Evolutionary conservation across 2,888 invertebrate genomes (phyloP).

Genomic region (Perdita meconis): DNA sequence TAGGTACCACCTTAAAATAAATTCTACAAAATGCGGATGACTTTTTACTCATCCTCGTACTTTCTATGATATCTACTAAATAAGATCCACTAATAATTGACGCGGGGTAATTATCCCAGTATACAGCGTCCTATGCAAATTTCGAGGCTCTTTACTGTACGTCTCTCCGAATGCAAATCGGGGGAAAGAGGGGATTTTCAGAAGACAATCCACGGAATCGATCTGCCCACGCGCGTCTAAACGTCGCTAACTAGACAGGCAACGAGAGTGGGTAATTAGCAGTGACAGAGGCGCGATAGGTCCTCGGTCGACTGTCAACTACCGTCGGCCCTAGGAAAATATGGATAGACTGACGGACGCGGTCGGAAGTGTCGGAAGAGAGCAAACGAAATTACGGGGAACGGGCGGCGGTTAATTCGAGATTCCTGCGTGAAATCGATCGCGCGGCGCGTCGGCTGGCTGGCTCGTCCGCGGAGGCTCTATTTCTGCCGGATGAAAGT

Average conservation of each 20-base stretch:
- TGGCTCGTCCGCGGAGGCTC: constrained; percentile 23
- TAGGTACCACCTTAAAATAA: too few relatives aligned
- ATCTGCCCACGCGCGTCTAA: not conserved
- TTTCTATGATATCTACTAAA: too few relatives aligned
- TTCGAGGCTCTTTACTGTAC: too few relatives aligned
- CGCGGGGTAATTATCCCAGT: too few relatives aligned
- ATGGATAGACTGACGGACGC: constrained; percentile 5
- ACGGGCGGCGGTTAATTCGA: constrained; percentile 51
- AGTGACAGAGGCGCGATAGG: constrained; percentile 10
- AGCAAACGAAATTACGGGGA: constrained; percentile 47
- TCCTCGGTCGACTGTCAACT: not conserved
- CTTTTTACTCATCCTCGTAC: too few relatives aligned
- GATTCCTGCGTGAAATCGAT: constrained; percentile 54
- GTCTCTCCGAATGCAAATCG: too few relatives aligned
- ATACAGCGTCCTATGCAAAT: too few relatives aligned
- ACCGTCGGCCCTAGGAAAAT: not conserved
- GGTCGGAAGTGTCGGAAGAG: constrained; percentile 9
- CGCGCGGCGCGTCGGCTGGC: constrained; percentile 45
- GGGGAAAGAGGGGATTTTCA: too few relatives aligned
- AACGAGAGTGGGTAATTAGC: not conserved
- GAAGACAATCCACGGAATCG: not conserved
- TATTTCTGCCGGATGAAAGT: constrained; percentile 60
- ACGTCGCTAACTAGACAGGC: not conserved
- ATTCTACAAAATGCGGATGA: too few relatives aligned
- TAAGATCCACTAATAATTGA: too few relatives aligned